Conservation (phyloP, 2,113 vertebrate genomes). For the Ranitomeya imitator region DNA sequence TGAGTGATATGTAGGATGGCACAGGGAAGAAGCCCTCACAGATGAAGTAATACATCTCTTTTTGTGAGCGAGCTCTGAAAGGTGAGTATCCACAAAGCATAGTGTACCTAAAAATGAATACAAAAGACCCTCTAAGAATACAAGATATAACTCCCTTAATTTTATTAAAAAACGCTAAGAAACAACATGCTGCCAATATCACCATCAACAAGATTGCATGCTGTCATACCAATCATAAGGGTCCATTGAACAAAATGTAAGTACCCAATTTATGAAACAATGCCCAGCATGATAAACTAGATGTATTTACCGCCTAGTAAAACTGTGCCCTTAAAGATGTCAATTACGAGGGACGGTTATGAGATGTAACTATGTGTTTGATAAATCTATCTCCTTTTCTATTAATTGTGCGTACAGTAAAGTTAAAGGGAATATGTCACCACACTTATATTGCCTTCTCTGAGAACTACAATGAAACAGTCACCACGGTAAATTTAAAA, state of each 20-base stretch:
- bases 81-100: constrained; percentile 65
- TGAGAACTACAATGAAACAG: no score
- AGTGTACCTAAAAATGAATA: constrained; percentile 62
- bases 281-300: not conserved
- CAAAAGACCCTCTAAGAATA: not conserved
- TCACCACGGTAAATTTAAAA: no score
- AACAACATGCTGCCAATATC: no score
- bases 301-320: not conserved
- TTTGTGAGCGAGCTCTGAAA: constrained; percentile 48
- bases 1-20: constrained; percentile 58
- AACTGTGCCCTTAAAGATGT: not conserved
- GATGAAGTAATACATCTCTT: constrained; percentile 67
- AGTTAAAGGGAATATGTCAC: not conserved
- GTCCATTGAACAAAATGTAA: not conserved
- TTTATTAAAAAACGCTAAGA: not conserved
- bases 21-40: constrained; percentile 14
- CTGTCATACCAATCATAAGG: no score
- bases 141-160: not conserved
- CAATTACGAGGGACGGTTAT: not conserved
- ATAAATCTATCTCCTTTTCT: not conserved
- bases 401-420: not conserved
- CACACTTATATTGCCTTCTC: no score
- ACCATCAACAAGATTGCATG: no score
- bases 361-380: not conserved
- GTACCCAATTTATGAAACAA: not conserved